Percentiles rank a stretch among this genome's conserved stretches.
phyloP scores from a whole-genome alignment of 2,113 vertebrate species.

The Xenus cinereus region DNA sequence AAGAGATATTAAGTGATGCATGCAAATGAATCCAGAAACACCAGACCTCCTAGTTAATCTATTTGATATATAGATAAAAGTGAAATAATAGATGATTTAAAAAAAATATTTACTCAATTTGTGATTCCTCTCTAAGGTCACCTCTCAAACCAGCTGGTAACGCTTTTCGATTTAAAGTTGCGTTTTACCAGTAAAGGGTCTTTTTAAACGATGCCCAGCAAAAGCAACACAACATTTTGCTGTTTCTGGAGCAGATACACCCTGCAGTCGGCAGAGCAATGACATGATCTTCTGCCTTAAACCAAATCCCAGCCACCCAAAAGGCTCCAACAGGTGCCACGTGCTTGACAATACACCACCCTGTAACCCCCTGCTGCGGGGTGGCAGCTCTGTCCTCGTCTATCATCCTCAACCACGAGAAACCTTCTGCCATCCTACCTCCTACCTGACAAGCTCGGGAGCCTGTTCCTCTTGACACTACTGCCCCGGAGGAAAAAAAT shows the following conservation, averaged over 20 bases:
- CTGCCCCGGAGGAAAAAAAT: neutral
- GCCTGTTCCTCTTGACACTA: neutral
- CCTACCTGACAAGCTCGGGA: neutral
- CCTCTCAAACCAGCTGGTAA: neutral
- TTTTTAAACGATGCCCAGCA: neutral
- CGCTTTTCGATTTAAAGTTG: neutral
- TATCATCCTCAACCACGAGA: neutral
- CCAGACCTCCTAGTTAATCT: neutral
- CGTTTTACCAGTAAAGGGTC: neutral
- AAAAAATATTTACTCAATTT: neutral
- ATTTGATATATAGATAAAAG: neutral
- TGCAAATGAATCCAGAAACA: neutral
- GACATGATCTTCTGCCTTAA: neutral
- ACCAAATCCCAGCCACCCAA: neutral
- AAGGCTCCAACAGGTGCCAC: accelerated
- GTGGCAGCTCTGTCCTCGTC: neutral
- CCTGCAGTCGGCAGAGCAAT: accelerated
- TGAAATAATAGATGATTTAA: neutral
- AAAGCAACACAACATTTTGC: neutral
- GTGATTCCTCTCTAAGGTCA: neutral
- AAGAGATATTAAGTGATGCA: neutral
- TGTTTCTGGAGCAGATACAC: neutral
- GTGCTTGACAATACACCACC: accelerated
- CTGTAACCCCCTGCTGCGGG: neutral
- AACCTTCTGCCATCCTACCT: neutral